Evolutionary conservation across 2,797 vertebrate species (phyloP).

Genomic region (Chiroxiphia lanceolata): DNA sequence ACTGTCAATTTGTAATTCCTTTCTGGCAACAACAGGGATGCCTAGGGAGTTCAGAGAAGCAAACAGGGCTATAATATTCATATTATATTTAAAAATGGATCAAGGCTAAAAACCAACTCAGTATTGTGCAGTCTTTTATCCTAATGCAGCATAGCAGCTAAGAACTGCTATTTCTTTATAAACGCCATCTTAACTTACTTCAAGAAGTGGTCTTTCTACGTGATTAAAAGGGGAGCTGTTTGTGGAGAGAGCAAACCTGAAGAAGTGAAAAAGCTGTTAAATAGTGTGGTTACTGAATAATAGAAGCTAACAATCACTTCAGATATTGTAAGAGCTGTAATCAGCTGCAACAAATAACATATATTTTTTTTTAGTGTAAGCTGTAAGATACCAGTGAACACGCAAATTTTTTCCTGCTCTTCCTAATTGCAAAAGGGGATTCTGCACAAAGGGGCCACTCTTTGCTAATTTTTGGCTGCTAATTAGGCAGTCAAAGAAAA

Average conservation of each 20-base stretch:
- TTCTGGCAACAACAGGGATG: constrained; percentile 1
- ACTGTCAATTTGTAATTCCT: constrained; percentile 30
- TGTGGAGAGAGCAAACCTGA: background rate
- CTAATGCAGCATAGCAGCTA: background rate
- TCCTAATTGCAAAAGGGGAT: background rate
- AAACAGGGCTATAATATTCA: constrained; percentile 36
- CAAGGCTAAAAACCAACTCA: constrained; percentile 36
- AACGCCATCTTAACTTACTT: background rate
- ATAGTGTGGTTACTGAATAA: background rate
- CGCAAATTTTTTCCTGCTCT: background rate
- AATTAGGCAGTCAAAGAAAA: background rate
- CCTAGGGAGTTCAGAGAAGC: constrained; percentile 35
- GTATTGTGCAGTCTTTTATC: constrained; percentile 6
- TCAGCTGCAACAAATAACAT: background rate
- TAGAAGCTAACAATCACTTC: background rate
- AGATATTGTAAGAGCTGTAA: background rate
- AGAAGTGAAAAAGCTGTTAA: background rate
- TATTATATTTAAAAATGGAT: constrained; percentile 51
- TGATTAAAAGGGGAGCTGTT: background rate
- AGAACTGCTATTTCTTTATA: background rate
- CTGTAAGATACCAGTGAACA: background rate
- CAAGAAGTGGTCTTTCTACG: background rate
- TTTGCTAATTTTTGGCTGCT: background rate
- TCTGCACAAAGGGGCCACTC: background rate
- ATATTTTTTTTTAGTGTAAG: background rate